Evolutionary conservation across 2,113 vertebrate species (phyloP), one percentile per base, ranked within the genome.

Genomic region (Cromileptes altivelis): DNA sequence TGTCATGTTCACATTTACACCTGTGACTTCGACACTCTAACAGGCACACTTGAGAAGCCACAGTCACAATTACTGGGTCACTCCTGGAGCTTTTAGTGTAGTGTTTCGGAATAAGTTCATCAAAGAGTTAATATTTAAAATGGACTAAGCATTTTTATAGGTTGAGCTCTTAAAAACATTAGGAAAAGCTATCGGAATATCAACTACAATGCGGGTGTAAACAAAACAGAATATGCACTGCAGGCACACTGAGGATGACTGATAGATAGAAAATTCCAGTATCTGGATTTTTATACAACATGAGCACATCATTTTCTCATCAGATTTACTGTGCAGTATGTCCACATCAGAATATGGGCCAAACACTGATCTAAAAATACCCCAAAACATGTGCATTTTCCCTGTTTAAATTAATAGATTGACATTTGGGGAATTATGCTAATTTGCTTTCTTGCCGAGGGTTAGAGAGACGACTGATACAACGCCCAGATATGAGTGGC

Each of bases 1-100:
- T 88, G 70, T 88, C 67, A 3, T 71, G 62, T 85, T 89, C 40
- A 70, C n/a, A 40, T 53, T 62, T 83, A 72, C 73, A 79, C 37
- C 40, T 49, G 11, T 68, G 63, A 75, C 81, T 78, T 21, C 33
- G 71, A 71, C 58, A 33, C 33, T 37, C 62, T 27, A 15, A 58
- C 40, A 61, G n/a, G 55, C 4, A 37, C 67, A 77, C 30, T 56
- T 37, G 75, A 85, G 63, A 77, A 67, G 78, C 30, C 15, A 4
- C 47, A 49, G 27, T 21, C 58, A 50, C 45, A 60, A 37, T 69
- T 81, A 79, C 64, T 68, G 55, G 70, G 72, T 80, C 72, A 74
- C 40, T 19, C 47, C 25, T 42, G 19, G 9, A 23, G 45, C 14
- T 13, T 40, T 0, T 7, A 13, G 42, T 73, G 33, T 49, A 69